These are phyloP conservation scores for Caenorhabditis japonica DNA, from an alignment of 2,888 invertebrate species.

Conservation along the genomic window DNA sequence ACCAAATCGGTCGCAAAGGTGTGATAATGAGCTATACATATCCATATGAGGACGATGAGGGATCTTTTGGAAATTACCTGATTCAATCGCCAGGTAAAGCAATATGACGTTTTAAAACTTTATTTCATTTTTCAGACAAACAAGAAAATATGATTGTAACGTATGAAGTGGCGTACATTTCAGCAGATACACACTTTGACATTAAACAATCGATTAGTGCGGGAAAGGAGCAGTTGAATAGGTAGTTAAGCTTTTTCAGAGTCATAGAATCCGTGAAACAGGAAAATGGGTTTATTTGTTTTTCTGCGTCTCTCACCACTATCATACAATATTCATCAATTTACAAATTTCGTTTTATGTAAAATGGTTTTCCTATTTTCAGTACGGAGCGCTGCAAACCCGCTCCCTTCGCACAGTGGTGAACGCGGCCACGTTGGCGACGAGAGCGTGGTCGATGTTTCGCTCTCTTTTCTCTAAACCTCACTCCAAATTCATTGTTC, in stretches of 20 bases:
- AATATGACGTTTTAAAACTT: not conserved
- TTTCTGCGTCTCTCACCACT: too few species aligned
- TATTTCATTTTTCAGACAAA: not conserved
- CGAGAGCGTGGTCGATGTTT: too few species aligned
- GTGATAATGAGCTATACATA: slow-evolving; percentile 26
- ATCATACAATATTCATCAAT: too few species aligned
- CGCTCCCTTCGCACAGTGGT: too few species aligned
- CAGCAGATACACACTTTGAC: not conserved
- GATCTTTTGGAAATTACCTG: slow-evolving; percentile 2
- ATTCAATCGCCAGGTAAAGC: slow-evolving; percentile 13
- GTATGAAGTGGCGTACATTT: slow-evolving; percentile 25
- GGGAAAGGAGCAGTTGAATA: not conserved
- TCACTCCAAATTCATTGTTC: too few species aligned
- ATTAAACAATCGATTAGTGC: not conserved
- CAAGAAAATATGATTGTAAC: slow-evolving; percentile 26
- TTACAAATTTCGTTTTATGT: too few species aligned
- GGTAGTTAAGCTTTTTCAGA: not conserved
- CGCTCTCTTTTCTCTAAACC: too few species aligned
- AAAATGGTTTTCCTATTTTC: too few species aligned
- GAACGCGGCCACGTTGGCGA: too few species aligned
- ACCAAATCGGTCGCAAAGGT: slow-evolving; percentile 19
- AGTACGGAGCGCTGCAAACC: too few species aligned
- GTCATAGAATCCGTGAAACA: too few species aligned
- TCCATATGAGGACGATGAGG: not conserved
- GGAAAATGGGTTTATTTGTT: too few species aligned